phyloP scores from a whole-genome alignment of 2,113 vertebrate species.

The Bos indicus region DNA sequence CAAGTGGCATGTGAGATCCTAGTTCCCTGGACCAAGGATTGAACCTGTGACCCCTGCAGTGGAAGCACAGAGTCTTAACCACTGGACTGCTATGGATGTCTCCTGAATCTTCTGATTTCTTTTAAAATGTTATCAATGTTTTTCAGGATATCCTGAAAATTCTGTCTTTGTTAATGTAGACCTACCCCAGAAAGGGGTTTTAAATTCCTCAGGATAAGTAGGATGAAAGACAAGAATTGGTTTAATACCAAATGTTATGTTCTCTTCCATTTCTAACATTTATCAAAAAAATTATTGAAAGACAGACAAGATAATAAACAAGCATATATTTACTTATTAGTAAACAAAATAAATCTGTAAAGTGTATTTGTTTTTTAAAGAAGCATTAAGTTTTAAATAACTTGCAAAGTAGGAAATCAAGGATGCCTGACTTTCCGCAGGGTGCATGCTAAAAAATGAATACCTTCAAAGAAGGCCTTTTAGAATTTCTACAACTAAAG shows the following conservation, averaged over 20 bases:
- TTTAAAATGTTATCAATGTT: background rate
- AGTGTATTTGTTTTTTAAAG: background rate
- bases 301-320: background rate
- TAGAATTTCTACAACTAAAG: background rate
- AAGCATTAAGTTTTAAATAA: conserved; percentile 1
- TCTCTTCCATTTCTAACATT: background rate
- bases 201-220: background rate
- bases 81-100: background rate
- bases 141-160: conserved; percentile 18
- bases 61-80: background rate
- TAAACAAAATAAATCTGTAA: background rate
- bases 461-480: background rate
- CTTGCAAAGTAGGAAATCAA: background rate
- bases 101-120: background rate
- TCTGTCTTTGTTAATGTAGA: background rate
- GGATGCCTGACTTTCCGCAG: background rate
- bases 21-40: background rate
- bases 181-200: background rate
- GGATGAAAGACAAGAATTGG: background rate
- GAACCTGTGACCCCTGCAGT: background rate
- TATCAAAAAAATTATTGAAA: conserved; percentile 10
- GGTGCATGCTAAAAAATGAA: background rate
- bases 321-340: background rate
- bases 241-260: background rate
- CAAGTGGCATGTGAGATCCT: background rate